These are phyloP conservation scores for Pogona vitticeps DNA, from an alignment of 2,113 vertebrate genomes.

Conservation along the genomic window DNA sequence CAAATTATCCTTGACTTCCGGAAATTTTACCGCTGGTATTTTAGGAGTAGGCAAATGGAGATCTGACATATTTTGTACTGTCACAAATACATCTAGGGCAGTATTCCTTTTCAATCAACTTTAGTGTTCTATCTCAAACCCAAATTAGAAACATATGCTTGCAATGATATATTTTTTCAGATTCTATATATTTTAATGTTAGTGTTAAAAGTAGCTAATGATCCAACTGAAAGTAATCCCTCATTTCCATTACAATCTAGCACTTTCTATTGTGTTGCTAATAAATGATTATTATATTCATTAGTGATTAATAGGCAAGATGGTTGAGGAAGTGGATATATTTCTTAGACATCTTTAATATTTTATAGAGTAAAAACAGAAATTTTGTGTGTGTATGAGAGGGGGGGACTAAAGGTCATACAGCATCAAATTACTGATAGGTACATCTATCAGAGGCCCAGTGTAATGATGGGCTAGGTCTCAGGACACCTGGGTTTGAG, in stretches of 20 bases:
- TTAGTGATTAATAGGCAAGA: background rate
- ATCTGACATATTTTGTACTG: background rate
- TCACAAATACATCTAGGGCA: background rate
- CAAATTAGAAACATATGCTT: background rate
- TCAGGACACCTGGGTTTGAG: no score
- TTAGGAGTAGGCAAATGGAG: background rate
- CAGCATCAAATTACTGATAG: no score
- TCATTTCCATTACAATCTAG: background rate
- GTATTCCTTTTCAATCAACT: background rate
- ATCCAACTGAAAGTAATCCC: background rate
- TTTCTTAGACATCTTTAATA: background rate
- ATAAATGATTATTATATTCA: background rate
- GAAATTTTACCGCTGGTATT: background rate
- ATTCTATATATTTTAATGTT: background rate
- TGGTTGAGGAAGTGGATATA: background rate
- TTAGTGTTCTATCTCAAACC: background rate
- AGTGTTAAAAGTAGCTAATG: background rate
- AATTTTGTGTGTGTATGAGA: no score
- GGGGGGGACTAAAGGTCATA: no score
- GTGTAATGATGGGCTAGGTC: no score
- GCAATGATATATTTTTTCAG: background rate
- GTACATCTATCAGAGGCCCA: no score
- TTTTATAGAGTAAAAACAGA: no score
- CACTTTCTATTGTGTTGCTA: background rate
- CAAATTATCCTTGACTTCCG: no score